Base-by-base conservation (phyloP, 64 coral and sea anemone genomes). In the Dendrophyllia cribrosa region DNA sequence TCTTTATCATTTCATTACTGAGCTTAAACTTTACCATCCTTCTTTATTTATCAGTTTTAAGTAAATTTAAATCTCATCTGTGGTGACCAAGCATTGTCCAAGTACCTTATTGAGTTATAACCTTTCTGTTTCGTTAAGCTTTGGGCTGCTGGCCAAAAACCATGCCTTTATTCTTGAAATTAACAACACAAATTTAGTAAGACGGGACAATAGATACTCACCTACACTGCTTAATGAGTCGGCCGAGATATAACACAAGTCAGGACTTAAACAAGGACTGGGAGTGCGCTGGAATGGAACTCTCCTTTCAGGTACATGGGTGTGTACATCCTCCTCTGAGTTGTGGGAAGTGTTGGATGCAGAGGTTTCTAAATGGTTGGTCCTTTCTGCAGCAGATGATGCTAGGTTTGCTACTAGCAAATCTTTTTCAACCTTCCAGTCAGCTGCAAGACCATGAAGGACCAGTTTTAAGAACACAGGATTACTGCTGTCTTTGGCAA, bases 401-500 rank as follows among this genome's bases (percentile, higher is more conserved):
- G 6, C n/a, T 66, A 84, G 59, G 80, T 84, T 84, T 66, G 60
- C 60, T 8, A 84, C n/a, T 51, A 84, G 67, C 44, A 96, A 75
- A 5, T 94, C 92, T 14, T 75, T 81, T 34, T 97, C 92, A n/a
- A 97, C 89, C 43, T 93, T 86, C 96, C 96, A 98, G 26, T 95
- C 90, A 76, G 93, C 93, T 59, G 93, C 93, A 59, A 98, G 75
- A 20, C 96, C 93, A 93, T 98, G 96, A 7, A 98, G 83, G 60
- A 98, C 96, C 15, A 98, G 93, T 87, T 93, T 98, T 48, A 98
- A 87, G 4, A 98, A 63, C 24, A 93, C 91, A 51, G 96, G 96
- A 70, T 90, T 95, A 73, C 87, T 95, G 61, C 87, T 93, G 59
- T 98, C 96, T 69, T 98, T 98, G 59, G 96, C 91, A 90, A 98